A percentile compares a stretch with the other conserved stretches of the same genome.
phyloP scores from a whole-genome alignment of 2,797 vertebrate species.

The Knipowitschia caucasica region DNA sequence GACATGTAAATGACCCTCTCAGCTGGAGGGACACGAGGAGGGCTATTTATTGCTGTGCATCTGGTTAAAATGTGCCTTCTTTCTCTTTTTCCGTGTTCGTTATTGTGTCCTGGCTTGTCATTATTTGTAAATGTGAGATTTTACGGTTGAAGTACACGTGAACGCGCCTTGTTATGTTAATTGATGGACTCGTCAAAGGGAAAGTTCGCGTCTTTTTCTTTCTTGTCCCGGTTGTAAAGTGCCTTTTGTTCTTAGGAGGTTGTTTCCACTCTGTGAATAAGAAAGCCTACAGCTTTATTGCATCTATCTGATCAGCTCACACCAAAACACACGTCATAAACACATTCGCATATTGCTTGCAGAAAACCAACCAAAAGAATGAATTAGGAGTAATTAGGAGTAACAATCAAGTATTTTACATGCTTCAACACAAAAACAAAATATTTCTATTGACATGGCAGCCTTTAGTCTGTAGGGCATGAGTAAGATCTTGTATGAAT shows the following conservation, averaged over 20 bases:
- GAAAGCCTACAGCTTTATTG: slow-evolving; percentile 38
- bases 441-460: too few relatives aligned
- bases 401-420: too few relatives aligned
- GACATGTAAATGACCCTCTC: slow-evolving; percentile 60
- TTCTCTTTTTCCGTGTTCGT: slow-evolving; percentile 66
- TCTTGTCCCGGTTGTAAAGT: slow-evolving; percentile 21
- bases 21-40: slow-evolving; percentile 40
- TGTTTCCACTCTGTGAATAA: slow-evolving; percentile 36
- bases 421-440: too few relatives aligned
- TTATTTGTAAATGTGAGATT: slow-evolving; percentile 69
- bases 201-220: slow-evolving; percentile 40
- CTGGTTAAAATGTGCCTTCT: slow-evolving; percentile 74
- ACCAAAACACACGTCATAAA: not conserved
- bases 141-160: slow-evolving; percentile 62
- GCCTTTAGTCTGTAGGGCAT: too few relatives aligned
- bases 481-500: too few relatives aligned
- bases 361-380: not conserved
- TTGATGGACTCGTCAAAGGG: slow-evolving; percentile 65
- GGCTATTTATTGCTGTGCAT: slow-evolving; percentile 73
- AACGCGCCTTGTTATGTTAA: slow-evolving; percentile 72
- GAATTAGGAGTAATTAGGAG: too few relatives aligned
- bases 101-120: slow-evolving; percentile 68
- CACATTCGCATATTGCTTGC: not conserved
- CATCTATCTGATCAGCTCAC: slow-evolving; percentile 24
- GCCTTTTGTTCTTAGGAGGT: slow-evolving; percentile 28